Conservation (phyloP, 1,140 invertebrate species). For the Araneus ventricosus region DNA sequence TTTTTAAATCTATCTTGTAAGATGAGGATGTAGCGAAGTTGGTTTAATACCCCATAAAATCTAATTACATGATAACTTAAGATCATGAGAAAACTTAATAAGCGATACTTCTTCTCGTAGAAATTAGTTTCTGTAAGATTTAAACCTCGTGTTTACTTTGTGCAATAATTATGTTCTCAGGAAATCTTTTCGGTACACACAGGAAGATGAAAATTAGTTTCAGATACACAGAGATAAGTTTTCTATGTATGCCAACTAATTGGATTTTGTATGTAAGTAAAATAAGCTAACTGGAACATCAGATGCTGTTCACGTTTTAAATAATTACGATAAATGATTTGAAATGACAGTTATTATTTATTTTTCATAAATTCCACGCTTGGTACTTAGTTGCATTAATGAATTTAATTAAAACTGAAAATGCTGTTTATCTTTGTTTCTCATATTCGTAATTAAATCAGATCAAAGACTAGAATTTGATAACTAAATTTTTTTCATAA, state of each 20-base stretch:
- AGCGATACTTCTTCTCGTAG: neutral
- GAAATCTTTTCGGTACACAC: conserved; percentile 15
- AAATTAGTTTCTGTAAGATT: conserved; percentile 34
- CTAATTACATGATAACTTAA: conserved; percentile 6
- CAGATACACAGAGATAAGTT: neutral
- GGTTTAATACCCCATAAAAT: neutral
- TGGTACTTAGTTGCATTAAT: neutral
- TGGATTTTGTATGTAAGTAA: neutral
- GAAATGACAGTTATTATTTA: neutral
- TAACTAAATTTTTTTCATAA: no score
- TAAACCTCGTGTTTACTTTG: neutral
- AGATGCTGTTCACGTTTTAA: neutral
- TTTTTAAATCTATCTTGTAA: neutral
- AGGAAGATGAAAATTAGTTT: neutral
- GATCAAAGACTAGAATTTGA: no score
- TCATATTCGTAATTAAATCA: no score
- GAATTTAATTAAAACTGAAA: no score
- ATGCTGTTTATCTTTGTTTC: no score
- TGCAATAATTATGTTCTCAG: neutral
- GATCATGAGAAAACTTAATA: neutral
- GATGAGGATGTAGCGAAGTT: neutral
- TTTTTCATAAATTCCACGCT: neutral
- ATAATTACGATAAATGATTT: neutral
- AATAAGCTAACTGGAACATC: neutral
- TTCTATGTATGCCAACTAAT: neutral